These are phyloP conservation scores for Ibidorhyncha struthersii DNA, from an alignment of 2,113 vertebrate species.

Conservation along the genomic window DNA sequence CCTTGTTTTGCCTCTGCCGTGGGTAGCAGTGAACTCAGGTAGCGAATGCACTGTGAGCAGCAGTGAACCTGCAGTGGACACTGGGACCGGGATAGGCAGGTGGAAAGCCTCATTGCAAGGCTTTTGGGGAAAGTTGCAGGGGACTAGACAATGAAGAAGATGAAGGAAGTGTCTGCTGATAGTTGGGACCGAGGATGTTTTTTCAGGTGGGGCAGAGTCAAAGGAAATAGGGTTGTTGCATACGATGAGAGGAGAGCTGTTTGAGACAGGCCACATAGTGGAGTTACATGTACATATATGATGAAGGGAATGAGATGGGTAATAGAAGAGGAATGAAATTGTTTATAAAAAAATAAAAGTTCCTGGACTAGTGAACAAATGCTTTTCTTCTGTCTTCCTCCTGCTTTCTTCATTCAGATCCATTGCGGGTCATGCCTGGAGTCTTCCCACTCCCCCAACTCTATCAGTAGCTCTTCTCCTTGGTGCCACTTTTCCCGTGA, in stretches of 20 bases:
- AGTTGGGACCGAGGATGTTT: not conserved
- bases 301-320: not conserved
- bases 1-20: not conserved
- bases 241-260: not conserved
- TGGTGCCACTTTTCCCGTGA: not conserved
- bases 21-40: not conserved
- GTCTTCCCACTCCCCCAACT: not conserved
- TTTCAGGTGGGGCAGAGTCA: not conserved
- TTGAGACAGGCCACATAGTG: no score
- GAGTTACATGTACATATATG: fast-evolving
- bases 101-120: not conserved
- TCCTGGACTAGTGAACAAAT: not conserved
- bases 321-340: not conserved
- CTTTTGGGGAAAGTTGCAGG: not conserved
- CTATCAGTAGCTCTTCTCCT: not conserved
- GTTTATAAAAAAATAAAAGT: no score
- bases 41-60: not conserved
- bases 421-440: not conserved
- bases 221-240: not conserved
- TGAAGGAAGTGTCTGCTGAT: not conserved
- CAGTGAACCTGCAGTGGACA: not conserved
- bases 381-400: not conserved
- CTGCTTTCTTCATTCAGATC: not conserved
- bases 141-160: not conserved
- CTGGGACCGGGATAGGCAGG: not conserved